Conservation (phyloP, 2,113 vertebrate genomes). For the Tachycineta bicolor region DNA sequence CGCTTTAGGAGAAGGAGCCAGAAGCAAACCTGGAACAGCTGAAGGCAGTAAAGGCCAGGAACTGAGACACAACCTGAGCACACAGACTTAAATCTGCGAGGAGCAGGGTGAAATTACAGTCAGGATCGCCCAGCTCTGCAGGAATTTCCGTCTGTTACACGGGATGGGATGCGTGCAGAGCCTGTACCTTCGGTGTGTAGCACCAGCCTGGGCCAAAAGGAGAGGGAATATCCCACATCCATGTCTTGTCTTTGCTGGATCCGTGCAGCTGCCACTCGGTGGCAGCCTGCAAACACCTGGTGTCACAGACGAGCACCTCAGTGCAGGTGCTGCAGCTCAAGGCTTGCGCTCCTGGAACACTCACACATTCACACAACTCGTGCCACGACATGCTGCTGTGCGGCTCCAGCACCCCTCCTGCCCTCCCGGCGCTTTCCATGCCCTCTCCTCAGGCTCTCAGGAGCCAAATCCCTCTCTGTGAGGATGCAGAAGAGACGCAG, state of each 20-base stretch:
- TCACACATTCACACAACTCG: accelerated
- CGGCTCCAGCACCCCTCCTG: background rate
- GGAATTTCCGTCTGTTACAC: background rate
- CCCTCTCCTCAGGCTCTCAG: background rate
- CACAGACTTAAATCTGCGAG: background rate
- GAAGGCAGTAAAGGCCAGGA: background rate
- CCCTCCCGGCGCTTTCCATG: background rate
- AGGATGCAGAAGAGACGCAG: background rate
- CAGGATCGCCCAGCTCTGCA: background rate
- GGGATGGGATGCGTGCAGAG: background rate
- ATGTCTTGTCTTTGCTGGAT: background rate
- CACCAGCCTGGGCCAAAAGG: background rate
- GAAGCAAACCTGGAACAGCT: background rate
- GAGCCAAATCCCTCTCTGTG: background rate
- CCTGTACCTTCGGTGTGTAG: accelerated
- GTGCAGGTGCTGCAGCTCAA: background rate
- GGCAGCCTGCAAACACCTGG: slow-evolving; percentile 29
- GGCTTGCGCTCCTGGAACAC: accelerated
- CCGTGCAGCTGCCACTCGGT: slow-evolving; percentile 26
- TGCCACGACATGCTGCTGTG: accelerated
- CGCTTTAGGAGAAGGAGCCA: background rate
- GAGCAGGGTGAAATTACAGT: background rate
- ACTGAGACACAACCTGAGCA: background rate
- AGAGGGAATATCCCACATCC: background rate
- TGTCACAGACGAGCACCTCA: background rate